Evolutionary conservation across 2,113 vertebrate genomes (phyloP).

Genomic region (Entelurus aequoreus): DNA sequence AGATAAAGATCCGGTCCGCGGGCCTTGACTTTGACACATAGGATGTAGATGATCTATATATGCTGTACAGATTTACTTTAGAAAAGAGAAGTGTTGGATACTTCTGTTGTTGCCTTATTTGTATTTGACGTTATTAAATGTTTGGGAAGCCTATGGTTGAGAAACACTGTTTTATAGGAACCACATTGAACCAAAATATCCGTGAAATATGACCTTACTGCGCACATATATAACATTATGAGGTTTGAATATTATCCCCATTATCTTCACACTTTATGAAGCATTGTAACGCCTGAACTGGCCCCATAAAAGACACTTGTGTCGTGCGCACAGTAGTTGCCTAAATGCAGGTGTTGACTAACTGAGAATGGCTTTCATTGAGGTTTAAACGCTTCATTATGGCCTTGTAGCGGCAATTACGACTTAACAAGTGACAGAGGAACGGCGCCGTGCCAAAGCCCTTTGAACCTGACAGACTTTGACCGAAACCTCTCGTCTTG

Average conservation of each 20-base stretch:
- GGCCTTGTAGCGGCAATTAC: conserved; percentile 66
- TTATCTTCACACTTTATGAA: conserved; percentile 48
- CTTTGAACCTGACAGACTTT: conserved; percentile 73
- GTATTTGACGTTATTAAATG: too few species aligned
- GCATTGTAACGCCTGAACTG: conserved; percentile 47
- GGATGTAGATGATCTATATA: too few species aligned
- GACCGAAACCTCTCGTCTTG: conserved; percentile 43
- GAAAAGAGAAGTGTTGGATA: too few species aligned
- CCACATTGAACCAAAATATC: conserved; percentile 32
- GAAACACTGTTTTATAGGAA: conserved; percentile 20
- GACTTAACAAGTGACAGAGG: conserved; percentile 71
- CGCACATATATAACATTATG: conserved; percentile 28
- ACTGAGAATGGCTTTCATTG: conserved; percentile 55
- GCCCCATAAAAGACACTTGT: conserved; percentile 15
- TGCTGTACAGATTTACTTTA: too few species aligned
- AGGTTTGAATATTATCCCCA: conserved; percentile 38
- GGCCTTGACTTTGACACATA: too few species aligned
- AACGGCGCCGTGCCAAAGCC: conserved; percentile 39
- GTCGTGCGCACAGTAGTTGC: conserved; percentile 20
- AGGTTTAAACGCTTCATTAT: conserved; percentile 73
- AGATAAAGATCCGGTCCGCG: too few species aligned
- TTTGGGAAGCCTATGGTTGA: too few species aligned
- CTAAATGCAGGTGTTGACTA: conserved; percentile 43
- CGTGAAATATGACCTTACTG: conserved; percentile 43
- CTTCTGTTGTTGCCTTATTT: too few species aligned